These are phyloP conservation scores for Cettia cetti DNA, from an alignment of 2,113 vertebrate genomes.

Conservation along the genomic window DNA sequence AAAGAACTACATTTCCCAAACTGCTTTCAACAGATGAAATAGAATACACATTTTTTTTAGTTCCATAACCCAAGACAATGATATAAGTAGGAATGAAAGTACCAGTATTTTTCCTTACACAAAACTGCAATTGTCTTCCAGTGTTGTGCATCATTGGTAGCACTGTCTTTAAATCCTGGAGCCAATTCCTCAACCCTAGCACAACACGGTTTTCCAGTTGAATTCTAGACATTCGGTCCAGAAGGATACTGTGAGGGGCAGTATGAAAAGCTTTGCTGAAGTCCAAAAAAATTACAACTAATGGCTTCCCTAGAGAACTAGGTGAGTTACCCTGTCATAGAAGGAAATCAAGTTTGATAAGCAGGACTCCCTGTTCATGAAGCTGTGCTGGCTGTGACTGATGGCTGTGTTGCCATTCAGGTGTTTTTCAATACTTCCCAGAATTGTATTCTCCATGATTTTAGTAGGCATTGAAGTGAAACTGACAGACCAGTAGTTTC, in stretches of 20 bases:
- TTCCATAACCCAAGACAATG: too few relatives aligned
- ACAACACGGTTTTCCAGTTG: accelerated
- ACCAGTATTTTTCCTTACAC: neutral
- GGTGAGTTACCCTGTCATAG: neutral
- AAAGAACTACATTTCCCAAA: too few relatives aligned
- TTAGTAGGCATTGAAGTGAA: neutral
- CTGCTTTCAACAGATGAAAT: too few relatives aligned
- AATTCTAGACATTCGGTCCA: neutral
- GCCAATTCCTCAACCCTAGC: accelerated
- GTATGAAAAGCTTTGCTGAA: neutral
- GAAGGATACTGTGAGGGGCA: neutral
- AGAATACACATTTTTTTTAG: too few relatives aligned
- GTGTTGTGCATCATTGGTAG: neutral
- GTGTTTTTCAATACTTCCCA: neutral
- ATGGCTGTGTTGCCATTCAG: neutral
- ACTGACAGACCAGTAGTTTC: neutral
- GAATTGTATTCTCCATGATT: neutral
- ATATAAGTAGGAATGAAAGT: neutral
- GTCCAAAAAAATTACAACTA: neutral
- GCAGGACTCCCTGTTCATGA: neutral
- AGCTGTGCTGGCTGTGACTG: neutral
- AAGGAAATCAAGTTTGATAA: neutral
- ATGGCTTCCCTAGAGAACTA: neutral
- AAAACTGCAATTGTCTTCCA: neutral
- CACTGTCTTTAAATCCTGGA: neutral